A percentile compares a stretch with the other conserved stretches of the same genome.
phyloP scores from a whole-genome alignment of 2,888 invertebrate species.

The Microlaimidae sp. region DNA sequence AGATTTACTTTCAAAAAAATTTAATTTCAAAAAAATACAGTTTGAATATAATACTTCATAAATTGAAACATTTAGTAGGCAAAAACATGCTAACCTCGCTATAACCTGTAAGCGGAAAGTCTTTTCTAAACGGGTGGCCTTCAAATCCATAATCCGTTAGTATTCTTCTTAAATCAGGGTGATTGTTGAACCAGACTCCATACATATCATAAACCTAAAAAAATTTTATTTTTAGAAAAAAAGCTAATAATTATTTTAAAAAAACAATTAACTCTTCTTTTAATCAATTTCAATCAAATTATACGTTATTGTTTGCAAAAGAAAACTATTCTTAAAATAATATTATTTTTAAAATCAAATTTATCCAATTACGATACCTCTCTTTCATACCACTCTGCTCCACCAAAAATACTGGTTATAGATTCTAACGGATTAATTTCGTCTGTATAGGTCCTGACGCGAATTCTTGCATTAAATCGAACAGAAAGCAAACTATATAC shows the following conservation, averaged over 20 bases:
- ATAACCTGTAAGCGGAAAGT: conserved; percentile 91
- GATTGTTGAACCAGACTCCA: conserved; percentile 91
- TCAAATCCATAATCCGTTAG: conserved; percentile 98
- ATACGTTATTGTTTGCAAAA: too few species aligned
- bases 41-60: too few species aligned
- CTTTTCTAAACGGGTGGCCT: conserved; percentile 92
- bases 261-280: too few species aligned
- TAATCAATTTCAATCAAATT: too few species aligned
- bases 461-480: conserved; percentile 72
- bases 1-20: too few species aligned
- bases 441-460: conserved; percentile 95
- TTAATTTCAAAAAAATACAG: too few species aligned
- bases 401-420: conserved; percentile 52
- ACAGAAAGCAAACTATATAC: conserved; percentile 82
- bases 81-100: conserved; percentile 56
- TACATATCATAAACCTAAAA: conserved; percentile 84
- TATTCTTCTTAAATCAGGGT: conserved; percentile 87
- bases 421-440: conserved; percentile 85
- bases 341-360: too few species aligned
- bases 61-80: too few species aligned
- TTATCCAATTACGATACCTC: too few species aligned
- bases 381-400: conserved; percentile 67
- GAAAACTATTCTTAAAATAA: too few species aligned
- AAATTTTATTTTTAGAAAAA: too few species aligned
- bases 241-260: too few species aligned